Evolutionary conservation across 2,888 invertebrate genomes (phyloP).

Genomic region (Callimorpha dominula): DNA sequence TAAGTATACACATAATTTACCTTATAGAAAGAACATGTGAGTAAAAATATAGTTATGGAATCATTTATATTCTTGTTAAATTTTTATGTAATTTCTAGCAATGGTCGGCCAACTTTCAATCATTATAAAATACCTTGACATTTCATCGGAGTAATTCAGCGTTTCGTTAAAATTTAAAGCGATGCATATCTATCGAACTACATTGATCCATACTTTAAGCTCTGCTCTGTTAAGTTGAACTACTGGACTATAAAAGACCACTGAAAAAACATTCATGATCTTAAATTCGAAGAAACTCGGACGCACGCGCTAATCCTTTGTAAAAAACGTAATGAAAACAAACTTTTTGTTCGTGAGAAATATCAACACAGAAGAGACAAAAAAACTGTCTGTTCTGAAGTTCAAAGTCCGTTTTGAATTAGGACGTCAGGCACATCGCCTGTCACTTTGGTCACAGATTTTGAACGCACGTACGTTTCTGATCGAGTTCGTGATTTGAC

Average conservation of each 20-base stretch:
- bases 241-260: neutral
- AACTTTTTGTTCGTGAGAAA: conserved; percentile 61
- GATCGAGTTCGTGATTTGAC: conserved; percentile 68
- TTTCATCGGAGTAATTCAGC: neutral
- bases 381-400: conserved; percentile 57
- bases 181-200: neutral
- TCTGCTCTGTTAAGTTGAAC: neutral
- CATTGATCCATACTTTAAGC: neutral
- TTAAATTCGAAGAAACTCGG: conserved; percentile 38
- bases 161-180: neutral
- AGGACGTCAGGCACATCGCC: conserved; percentile 71
- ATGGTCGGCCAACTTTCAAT: too few species aligned
- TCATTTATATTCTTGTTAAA: too few species aligned
- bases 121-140: too few species aligned
- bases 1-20: too few species aligned
- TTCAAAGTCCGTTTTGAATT: conserved; percentile 62
- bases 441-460: conserved; percentile 58
- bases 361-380: conserved; percentile 61
- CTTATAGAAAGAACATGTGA: too few species aligned
- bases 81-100: too few species aligned
- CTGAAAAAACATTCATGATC: conserved; percentile 36
- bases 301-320: conserved; percentile 58
- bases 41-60: too few species aligned
- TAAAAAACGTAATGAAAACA: conserved; percentile 51
- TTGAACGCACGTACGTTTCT: conserved; percentile 72